Evolutionary conservation across 1,140 invertebrate genomes (phyloP), one percentile per base, ranked within the genome.

Genomic region (Mercenaria mercenaria): DNA sequence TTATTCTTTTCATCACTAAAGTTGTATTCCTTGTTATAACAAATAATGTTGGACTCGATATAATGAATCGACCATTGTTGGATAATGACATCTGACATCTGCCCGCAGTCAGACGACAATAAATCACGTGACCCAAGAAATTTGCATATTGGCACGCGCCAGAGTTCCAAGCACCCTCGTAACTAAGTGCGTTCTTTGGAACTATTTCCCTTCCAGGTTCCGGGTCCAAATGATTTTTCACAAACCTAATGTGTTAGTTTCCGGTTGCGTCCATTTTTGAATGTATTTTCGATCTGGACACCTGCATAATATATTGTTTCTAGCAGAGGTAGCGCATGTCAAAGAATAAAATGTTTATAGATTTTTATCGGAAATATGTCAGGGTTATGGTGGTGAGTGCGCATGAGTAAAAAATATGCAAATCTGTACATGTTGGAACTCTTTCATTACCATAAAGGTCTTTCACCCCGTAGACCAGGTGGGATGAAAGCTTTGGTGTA

Each of bases 111-210:
- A 82, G 77, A 82, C 80, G 80, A 67, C 56, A 82, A 82, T 82
- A n/a, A 41, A 82, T 82, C 80, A 82, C 80, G 80, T 82, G 80
- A 47, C 80, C 80, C 4, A 23, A n/a, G 34, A 64, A 29, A 64
- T 82, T 82, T 64, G 80, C 52, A 64, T 64, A 43, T 67, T 32
- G 56, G 59, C 80, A 82, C 80, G 61, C 39, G 80, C 59, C 39
- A 56, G 26, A 82, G 56, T 82, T 82, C 80, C 56, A 64, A 29
- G 80, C 80, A 67, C 56, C 32, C 52, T 82, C 59, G 34, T 8
- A 41, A n/a, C 59, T 82, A 82, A 82, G 56, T 64, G 80, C 80
- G 59, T 64, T 82, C 80, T 82, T 47, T 82, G 80, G 80, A 79
- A 37, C 47, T 20, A 50, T 20, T 79, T 79, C 76, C 76, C 47